Percentiles rank a stretch among this genome's conserved stretches.
These are phyloP conservation scores for Sterrhoptilus dennistouni DNA, from an alignment of 2,113 vertebrate genomes.

Conservation along the genomic window DNA sequence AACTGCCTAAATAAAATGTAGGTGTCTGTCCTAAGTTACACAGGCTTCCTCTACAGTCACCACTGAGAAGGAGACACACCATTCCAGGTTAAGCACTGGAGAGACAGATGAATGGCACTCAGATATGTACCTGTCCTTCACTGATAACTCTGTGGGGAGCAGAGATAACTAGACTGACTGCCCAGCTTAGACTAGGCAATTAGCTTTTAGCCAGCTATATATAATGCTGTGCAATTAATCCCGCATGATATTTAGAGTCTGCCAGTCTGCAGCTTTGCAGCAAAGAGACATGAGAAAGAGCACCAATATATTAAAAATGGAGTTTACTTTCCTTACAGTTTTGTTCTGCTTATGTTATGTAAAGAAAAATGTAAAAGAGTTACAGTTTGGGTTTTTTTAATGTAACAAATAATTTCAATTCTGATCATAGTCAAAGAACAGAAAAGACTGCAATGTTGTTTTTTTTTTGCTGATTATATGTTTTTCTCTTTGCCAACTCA, in stretches of 20 bases:
- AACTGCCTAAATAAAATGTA: background rate
- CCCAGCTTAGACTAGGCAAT: background rate
- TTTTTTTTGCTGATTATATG: background rate
- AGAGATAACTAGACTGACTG: background rate
- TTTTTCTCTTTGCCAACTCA: background rate
- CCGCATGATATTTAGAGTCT: background rate
- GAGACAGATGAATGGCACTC: background rate
- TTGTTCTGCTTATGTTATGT: background rate
- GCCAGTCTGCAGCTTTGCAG: background rate
- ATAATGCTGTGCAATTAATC: background rate
- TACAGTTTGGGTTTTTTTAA: background rate
- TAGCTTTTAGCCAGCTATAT: background rate
- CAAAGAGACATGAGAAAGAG: background rate
- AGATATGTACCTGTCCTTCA: background rate
- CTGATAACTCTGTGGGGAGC: background rate
- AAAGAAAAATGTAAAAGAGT: background rate
- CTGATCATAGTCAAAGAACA: background rate
- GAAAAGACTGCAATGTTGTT: background rate
- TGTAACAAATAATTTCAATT: background rate
- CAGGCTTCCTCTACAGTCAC: background rate
- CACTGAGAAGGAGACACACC: background rate
- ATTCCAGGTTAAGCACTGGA: background rate
- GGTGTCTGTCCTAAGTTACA: background rate
- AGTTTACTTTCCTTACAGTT: background rate
- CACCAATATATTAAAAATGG: background rate